Evolutionary conservation across 2,888 invertebrate genomes (phyloP).

Genomic region (Heliconius aoede): DNA sequence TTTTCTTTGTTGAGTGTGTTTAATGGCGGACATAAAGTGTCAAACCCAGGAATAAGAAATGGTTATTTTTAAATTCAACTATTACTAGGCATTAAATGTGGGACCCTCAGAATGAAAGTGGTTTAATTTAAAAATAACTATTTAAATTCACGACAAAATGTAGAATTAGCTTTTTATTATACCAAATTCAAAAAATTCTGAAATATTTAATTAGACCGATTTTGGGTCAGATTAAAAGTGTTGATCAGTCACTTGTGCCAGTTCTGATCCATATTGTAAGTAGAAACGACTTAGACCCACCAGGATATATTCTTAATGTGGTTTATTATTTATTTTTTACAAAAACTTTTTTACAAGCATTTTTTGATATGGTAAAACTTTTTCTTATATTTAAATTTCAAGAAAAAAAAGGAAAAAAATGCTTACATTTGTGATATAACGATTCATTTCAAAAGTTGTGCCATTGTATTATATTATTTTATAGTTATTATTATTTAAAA

Average conservation of each 20-base stretch:
- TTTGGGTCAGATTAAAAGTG: background rate
- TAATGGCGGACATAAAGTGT: too few species aligned
- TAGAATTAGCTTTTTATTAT: too few species aligned
- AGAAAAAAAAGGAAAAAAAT: background rate
- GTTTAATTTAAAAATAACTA: too few species aligned
- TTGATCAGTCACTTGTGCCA: background rate
- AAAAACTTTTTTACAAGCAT: conserved; percentile 19
- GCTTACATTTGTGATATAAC: conserved; percentile 20
- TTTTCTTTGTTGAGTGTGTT: too few species aligned
- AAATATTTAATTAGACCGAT: background rate
- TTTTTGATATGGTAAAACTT: conserved; percentile 16
- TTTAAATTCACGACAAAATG: too few species aligned
- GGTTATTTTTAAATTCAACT: too few species aligned
- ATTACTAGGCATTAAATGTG: too few species aligned
- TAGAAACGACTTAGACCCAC: conserved; percentile 15
- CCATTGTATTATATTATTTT: conserved; percentile 17
- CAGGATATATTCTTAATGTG: conserved; percentile 4
- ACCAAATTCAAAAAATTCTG: too few species aligned
- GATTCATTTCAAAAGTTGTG: conserved; percentile 21
- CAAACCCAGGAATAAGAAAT: too few species aligned
- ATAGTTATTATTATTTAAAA: conserved; percentile 8
- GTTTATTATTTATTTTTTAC: conserved; percentile 9
- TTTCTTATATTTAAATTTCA: conserved; percentile 19
- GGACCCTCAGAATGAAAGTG: too few species aligned
- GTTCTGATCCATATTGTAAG: conserved; percentile 5